Conservation (phyloP, 2,888 invertebrate genomes). For the Acleris emargana region DNA sequence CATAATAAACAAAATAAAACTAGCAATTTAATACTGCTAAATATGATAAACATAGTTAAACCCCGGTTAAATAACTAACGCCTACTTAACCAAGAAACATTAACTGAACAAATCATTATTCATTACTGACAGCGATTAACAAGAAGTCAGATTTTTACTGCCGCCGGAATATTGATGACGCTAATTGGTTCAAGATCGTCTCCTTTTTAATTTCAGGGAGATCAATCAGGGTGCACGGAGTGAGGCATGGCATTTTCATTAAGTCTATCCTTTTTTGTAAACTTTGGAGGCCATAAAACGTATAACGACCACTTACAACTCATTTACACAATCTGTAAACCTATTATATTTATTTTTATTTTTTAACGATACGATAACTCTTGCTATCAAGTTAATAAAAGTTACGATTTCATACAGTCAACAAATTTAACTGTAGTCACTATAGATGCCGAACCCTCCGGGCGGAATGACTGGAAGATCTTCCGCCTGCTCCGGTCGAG, state of each 20-base stretch:
- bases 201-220: conserved; percentile 35
- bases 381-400: too few species aligned
- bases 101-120: conserved; percentile 8
- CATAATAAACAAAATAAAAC: too few species aligned
- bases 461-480: too few species aligned
- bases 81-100: neutral
- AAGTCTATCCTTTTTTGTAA: neutral
- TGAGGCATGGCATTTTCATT: conserved; percentile 33
- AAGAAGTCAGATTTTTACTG: conserved; percentile 2
- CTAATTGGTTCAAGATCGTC: conserved; percentile 48
- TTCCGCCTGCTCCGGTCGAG: too few species aligned
- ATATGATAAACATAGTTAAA: neutral
- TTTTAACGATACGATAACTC: too few species aligned
- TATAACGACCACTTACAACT: neutral
- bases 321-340: conserved; percentile 23
- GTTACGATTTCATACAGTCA: too few species aligned
- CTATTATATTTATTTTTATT: too few species aligned
- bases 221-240: conserved; percentile 43
- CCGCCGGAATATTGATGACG: conserved; percentile 43
- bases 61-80: neutral
- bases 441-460: too few species aligned
- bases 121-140: conserved; percentile 7
- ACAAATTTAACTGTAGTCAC: too few species aligned
- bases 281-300: neutral
- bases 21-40: too few species aligned